Evolutionary conservation across 2,113 vertebrate species (phyloP), one percentile per base, ranked within the genome.

Genomic region (Phalacrocorax pelagicus): DNA sequence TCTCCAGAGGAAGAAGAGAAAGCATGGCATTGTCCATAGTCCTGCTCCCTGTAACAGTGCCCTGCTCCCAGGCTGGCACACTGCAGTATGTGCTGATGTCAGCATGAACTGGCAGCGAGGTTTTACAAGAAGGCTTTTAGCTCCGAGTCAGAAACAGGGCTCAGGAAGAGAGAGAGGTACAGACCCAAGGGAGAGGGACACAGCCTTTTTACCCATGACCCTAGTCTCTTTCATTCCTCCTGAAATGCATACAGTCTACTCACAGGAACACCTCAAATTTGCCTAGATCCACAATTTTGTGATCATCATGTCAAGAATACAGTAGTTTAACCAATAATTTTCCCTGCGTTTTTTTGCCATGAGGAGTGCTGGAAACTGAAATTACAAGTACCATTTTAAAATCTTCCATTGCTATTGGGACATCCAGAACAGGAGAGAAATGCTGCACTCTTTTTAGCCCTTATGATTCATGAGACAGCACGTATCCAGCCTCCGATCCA

Each of bases 391-490:
- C 66, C 36, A 38, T 52, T 92, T 85, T 36, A 90, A 74, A 90
- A 91, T 91, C 74, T 95, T 87, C 29, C 52, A 38, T 9, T 54
- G 46, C 81, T 81, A 38, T 47, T 62, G 58, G 88, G 81, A 93
- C 74, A 88, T 46, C 67, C 81, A 86, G 51, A 93, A 71, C 19
- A 82, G 38, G 42, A 80, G 59, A 91, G 90, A 83, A 90, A 80
- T 12, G 30, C 66, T 73, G 66, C 54, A 94, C 67, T 46, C 75
- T 90, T 92, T 95, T 65, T 54, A 93, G 67, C 74, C 81, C 46
- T 61, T 61, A 23, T 49, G 88, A 90, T 90, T 89, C 87, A 85
- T 30, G 23, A 94, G 86, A 49, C 90, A 90, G 86, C 67, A 63
- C 2, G 21, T 26, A 89, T 29, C 54, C 44, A 4, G 82, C 38